These are phyloP conservation scores for Zaprionus lineosus DNA, from an alignment of 2,888 invertebrate genomes.

Conservation along the genomic window DNA sequence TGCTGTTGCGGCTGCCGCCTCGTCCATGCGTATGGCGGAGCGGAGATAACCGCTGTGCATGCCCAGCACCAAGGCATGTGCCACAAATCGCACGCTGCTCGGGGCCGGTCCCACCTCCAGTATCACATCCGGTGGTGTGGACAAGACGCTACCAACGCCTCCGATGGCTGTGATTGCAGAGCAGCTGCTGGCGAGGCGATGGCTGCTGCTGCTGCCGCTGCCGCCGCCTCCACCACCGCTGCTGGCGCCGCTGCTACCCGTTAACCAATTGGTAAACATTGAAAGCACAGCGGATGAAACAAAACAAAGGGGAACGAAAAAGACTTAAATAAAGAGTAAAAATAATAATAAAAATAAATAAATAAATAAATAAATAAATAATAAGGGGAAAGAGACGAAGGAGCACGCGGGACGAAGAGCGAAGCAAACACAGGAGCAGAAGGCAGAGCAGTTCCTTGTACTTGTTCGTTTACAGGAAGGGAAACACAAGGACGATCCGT, in stretches of 20 bases:
- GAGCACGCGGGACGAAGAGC: constrained; percentile 7
- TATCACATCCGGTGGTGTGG: constrained; percentile 85
- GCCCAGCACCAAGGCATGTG: constrained; percentile 86
- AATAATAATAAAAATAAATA: constrained; percentile 17
- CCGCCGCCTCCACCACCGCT: constrained; percentile 16
- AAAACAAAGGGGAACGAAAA: not conserved
- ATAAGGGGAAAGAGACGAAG: not conserved
- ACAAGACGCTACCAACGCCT: constrained; percentile 47
- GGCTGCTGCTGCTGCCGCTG: constrained; percentile 28
- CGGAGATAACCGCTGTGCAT: constrained; percentile 89
- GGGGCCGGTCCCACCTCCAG: constrained; percentile 86
- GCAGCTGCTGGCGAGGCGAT: constrained; percentile 11
- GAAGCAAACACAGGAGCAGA: too few species aligned
- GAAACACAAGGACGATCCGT: constrained; percentile 29
- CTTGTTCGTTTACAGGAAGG: not conserved
- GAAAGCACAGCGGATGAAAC: constrained; percentile 10
- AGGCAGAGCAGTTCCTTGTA: too few species aligned
- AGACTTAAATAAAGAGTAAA: not conserved
- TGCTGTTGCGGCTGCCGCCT: constrained; percentile 45
- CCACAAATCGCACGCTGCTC: constrained; percentile 86
- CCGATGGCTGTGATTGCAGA: not conserved
- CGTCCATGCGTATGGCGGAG: constrained; percentile 84
- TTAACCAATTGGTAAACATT: constrained; percentile 83
- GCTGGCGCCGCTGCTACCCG: constrained; percentile 59
- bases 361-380: constrained; percentile 10